Conservation (phyloP, 2,888 invertebrate species). For the Eristalis tenax region DNA sequence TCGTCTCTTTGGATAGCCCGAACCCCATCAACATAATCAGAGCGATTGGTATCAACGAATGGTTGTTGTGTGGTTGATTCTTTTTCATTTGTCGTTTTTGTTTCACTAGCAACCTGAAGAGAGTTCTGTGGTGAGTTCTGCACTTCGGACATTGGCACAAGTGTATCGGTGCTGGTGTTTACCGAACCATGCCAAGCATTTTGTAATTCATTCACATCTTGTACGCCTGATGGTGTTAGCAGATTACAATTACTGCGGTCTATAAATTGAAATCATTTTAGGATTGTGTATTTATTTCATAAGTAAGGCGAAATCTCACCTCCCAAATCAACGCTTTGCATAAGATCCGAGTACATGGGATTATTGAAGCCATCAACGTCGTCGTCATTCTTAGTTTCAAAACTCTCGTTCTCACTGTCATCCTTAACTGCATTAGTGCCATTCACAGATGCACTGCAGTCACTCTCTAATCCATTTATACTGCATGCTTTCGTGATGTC, state of each 20-base stretch:
- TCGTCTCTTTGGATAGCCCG: conserved; percentile 62
- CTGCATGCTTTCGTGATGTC: conserved; percentile 51
- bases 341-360: conserved; percentile 73
- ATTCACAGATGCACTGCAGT: conserved; percentile 1
- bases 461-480: conserved; percentile 44
- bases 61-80: conserved; percentile 38
- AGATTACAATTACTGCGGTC: conserved; percentile 60
- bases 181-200: conserved; percentile 77
- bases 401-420: conserved; percentile 40
- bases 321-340: conserved; percentile 76
- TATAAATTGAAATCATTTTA: conserved; percentile 23
- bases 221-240: conserved; percentile 42
- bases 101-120: conserved; percentile 5
- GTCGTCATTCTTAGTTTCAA: conserved; percentile 11
- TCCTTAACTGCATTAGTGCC: conserved; percentile 50
- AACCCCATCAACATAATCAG: conserved; percentile 43
- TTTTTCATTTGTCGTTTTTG: conserved; percentile 30
- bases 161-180: conserved; percentile 83
- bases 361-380: conserved; percentile 62
- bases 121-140: conserved; percentile 46
- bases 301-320: conserved; percentile 69
- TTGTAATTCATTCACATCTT: conserved; percentile 67
- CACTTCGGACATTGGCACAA: conserved; percentile 78
- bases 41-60: conserved; percentile 44
- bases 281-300: neutral